Evolutionary conservation across 2,888 invertebrate genomes (phyloP).

Genomic region (Aleiodes alternator): DNA sequence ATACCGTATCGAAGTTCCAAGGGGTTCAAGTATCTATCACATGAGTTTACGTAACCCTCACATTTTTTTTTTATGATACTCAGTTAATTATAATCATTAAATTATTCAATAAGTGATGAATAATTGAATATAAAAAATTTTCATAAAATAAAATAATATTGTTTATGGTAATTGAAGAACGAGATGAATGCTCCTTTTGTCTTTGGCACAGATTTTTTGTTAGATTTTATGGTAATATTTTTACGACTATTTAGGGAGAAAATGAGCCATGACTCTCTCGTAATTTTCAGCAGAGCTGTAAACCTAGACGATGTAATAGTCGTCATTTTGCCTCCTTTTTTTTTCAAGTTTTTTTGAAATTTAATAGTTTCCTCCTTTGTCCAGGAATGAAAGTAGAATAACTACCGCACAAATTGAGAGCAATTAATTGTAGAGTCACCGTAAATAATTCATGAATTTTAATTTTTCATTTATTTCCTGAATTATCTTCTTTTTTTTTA

Average conservation of each 20-base stretch:
- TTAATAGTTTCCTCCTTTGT: neutral
- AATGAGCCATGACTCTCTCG: constrained; percentile 12
- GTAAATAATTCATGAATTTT: too few species aligned
- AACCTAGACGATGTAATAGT: constrained; percentile 21
- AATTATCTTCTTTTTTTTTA: too few species aligned
- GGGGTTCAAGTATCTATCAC: constrained; percentile 27
- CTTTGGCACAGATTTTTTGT: constrained; percentile 18
- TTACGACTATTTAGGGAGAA: constrained; percentile 21
- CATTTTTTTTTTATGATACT: too few species aligned
- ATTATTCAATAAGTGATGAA: too few species aligned
- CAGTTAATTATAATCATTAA: too few species aligned
- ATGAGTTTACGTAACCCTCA: constrained; percentile 12
- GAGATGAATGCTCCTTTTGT: neutral
- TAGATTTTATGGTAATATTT: constrained; percentile 16
- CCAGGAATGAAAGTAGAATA: constrained; percentile 29
- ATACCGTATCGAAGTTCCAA: constrained; percentile 24
- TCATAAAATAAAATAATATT: neutral
- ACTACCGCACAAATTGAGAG: constrained; percentile 10
- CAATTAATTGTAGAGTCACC: too few species aligned
- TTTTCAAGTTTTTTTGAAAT: neutral
- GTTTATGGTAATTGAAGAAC: neutral
- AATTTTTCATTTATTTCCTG: too few species aligned
- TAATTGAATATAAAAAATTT: too few species aligned
- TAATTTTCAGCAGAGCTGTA: constrained; percentile 29
- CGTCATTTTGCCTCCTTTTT: neutral